A percentile compares a stretch with the other conserved stretches of the same genome.
phyloP scores from a whole-genome alignment of 2,113 vertebrate genomes.

The Hymenochirus boettgeri region DNA sequence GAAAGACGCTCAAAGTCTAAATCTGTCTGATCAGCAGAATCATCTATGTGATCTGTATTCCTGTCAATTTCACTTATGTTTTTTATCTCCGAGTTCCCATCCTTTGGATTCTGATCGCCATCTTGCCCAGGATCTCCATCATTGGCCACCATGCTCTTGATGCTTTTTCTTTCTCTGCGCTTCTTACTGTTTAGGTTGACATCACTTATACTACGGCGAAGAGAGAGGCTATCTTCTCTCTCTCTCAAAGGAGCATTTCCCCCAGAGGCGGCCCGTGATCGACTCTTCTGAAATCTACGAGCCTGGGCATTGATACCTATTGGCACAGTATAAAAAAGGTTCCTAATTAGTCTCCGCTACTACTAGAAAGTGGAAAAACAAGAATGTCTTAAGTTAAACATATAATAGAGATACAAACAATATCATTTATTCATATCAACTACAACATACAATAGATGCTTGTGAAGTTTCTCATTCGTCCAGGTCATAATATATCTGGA shows the following conservation, averaged over 20 bases:
- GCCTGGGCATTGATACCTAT: slow-evolving; percentile 52
- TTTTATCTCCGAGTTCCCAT: slow-evolving; percentile 51
- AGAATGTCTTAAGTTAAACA: too few relatives aligned
- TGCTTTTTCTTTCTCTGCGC: slow-evolving; percentile 76
- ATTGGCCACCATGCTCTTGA: slow-evolving; percentile 77
- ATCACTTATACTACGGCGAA: slow-evolving; percentile 86
- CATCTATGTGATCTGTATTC: slow-evolving; percentile 29
- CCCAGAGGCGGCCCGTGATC: slow-evolving; percentile 73
- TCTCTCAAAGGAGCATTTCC: slow-evolving; percentile 66
- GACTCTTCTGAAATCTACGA: slow-evolving; percentile 69
- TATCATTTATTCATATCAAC: too few relatives aligned
- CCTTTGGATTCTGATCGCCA: slow-evolving; percentile 48
- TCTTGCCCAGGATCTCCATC: slow-evolving; percentile 38
- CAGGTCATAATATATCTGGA: too few relatives aligned
- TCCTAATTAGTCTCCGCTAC: too few relatives aligned
- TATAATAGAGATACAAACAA: too few relatives aligned
- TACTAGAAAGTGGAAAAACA: too few relatives aligned
- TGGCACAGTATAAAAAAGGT: too few relatives aligned
- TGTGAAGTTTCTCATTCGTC: too few relatives aligned
- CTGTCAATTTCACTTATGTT: slow-evolving; percentile 48
- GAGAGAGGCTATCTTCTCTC: slow-evolving; percentile 70
- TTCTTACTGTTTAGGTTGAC: slow-evolving; percentile 82
- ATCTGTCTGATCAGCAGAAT: slow-evolving; percentile 44
- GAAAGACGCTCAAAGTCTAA: slow-evolving; percentile 81
- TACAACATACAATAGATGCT: too few relatives aligned